These are phyloP conservation scores for Montifringilla adamsi DNA, from an alignment of 2,113 vertebrate genomes.

Conservation along the genomic window DNA sequence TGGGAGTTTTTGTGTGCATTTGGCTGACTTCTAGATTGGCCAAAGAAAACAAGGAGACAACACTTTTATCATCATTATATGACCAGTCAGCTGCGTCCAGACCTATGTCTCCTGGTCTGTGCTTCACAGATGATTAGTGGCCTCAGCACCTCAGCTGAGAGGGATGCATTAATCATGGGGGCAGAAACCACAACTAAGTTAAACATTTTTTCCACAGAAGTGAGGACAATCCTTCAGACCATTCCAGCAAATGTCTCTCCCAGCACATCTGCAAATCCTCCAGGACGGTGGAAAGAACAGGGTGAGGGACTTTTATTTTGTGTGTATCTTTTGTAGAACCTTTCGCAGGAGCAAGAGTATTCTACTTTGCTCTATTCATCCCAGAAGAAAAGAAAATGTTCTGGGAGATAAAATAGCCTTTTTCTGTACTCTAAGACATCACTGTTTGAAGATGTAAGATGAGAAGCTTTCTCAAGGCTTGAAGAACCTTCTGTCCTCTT, in stretches of 20 bases:
- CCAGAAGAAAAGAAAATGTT: background rate
- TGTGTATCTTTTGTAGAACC: background rate
- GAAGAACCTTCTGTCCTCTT: constrained; percentile 2
- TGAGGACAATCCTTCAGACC: background rate
- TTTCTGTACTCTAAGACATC: background rate
- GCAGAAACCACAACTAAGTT: background rate
- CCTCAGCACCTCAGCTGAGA: background rate
- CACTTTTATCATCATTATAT: background rate
- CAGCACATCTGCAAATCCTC: background rate
- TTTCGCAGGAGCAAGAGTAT: background rate
- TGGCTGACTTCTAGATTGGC: background rate
- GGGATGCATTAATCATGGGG: constrained; percentile 3
- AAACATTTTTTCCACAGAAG: background rate
- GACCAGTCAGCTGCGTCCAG: background rate
- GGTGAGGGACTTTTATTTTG: background rate
- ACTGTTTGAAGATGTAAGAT: background rate
- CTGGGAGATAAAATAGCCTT: background rate
- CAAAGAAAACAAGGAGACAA: background rate
- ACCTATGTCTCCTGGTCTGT: background rate
- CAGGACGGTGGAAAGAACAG: background rate
- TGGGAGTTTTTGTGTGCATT: background rate
- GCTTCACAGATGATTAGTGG: background rate
- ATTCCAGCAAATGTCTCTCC: background rate
- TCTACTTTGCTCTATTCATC: background rate
- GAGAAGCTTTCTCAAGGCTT: background rate